phyloP scores from a whole-genome alignment of 2,888 invertebrate genomes.

The Tiliacea aurago region DNA sequence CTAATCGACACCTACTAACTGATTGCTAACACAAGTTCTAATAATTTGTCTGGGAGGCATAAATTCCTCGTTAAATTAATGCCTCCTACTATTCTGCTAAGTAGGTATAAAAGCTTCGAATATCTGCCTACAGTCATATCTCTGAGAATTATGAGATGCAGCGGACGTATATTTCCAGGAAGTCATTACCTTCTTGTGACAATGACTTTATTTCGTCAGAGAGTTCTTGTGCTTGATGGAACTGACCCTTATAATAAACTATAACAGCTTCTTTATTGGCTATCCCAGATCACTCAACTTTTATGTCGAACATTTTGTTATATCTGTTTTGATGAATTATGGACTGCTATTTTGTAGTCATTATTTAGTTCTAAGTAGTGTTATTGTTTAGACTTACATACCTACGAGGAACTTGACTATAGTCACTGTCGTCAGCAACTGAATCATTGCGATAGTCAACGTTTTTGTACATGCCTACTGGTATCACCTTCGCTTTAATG shows the following conservation, averaged over 20 bases:
- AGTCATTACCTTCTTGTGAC: constrained; percentile 72
- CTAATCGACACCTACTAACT: constrained; percentile 82
- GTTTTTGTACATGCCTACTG: constrained; percentile 20
- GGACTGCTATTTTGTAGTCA: constrained; percentile 32
- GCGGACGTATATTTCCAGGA: constrained; percentile 71
- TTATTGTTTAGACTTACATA: constrained; percentile 49
- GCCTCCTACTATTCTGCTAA: constrained; percentile 17
- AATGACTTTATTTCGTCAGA: constrained; percentile 71
- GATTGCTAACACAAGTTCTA: constrained; percentile 52
- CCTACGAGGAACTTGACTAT: constrained; percentile 49
- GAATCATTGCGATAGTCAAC: constrained; percentile 36
- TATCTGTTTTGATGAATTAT: constrained; percentile 36
- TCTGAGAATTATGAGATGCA: constrained; percentile 60
- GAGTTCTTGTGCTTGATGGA: constrained; percentile 58
- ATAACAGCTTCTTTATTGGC: constrained; percentile 60
- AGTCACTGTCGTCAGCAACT: constrained; percentile 39
- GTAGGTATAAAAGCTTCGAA: constrained; percentile 45
- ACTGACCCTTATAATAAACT: constrained; percentile 64
- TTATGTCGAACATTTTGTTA: constrained; percentile 32
- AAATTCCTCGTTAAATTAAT: constrained; percentile 39
- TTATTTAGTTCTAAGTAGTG: constrained; percentile 47
- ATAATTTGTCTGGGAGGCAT: constrained; percentile 51
- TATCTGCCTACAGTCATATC: constrained; percentile 48
- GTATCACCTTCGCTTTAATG: background rate
- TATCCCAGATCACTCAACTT: constrained; percentile 45